Evolutionary conservation across 2,797 vertebrate species (phyloP), one percentile per base, ranked within the genome.

Genomic region (Buceros bicornis): DNA sequence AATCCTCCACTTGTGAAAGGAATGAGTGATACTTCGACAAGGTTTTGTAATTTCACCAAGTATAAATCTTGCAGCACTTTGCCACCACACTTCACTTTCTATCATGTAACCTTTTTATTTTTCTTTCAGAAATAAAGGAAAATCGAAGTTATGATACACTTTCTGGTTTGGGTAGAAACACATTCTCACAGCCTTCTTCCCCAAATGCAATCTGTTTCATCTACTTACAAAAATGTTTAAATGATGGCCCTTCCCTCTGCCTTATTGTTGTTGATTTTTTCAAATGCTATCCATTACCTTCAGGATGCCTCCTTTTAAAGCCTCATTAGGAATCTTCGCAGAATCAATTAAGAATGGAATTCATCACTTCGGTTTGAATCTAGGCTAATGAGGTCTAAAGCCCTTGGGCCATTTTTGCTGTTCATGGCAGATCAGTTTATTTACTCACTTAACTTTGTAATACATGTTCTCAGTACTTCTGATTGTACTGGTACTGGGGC

Each of bases 301-400:
- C 70, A 64, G 48, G 31, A 66, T 58, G 43, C 11, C 12, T 90
- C 54, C 20, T 29, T 66, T 57, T 48, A 62, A 21, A 81, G 60
- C 6, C 50, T 80, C 74, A 81, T 84, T 84, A 87, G 48, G 43
- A 80, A 67, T 72, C 65, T 71, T 79, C 62, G 28, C 60, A 77
- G 87, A 72, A 90, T 87, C 48, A 81, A 40, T 95, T 93, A 84
- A 66, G 83, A 87, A 67, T 48, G 24, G 54, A 87, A 71, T 90
- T 84, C 54, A 80, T 56, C 56, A 79, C 57, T 69, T 35, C 37
- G 57, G 51, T 60, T 69, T 87, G 78, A 85, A 91, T 79, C 53
- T 80, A 81, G 51, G 91, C 79, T 94, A 97, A 95, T 89, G 82
- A 91, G 57, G 73, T 90, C 88, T 92, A 58, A 90, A 77, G 35